These are phyloP conservation scores for Anhinga anhinga DNA, from an alignment of 2,113 vertebrate genomes.

Conservation along the genomic window DNA sequence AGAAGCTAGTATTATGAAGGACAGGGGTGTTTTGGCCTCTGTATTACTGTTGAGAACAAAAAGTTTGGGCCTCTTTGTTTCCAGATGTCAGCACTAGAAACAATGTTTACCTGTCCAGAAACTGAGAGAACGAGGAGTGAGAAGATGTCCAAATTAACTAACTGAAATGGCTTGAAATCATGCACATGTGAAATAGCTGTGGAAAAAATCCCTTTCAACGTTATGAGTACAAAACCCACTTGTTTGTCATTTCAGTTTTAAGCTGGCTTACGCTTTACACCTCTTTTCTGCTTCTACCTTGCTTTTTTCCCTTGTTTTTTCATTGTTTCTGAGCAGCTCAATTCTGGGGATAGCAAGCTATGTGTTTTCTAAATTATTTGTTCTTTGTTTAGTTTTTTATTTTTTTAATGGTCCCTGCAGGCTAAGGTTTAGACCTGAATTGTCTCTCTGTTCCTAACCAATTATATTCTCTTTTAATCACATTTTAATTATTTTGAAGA, in stretches of 20 bases:
- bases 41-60: neutral
- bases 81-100: neutral
- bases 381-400: neutral
- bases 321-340: neutral
- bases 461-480: neutral
- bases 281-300: neutral
- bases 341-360: neutral
- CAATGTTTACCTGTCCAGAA: neutral
- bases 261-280: neutral
- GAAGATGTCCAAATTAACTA: neutral
- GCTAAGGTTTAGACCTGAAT: neutral
- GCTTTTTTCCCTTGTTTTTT: neutral
- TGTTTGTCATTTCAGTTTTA: neutral
- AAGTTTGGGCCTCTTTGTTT: neutral
- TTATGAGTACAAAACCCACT: accelerated
- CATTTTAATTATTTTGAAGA: neutral
- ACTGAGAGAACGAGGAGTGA: neutral
- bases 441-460: neutral
- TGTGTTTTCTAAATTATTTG: neutral
- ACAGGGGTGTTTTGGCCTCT: neutral
- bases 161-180: neutral
- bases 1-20: neutral
- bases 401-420: neutral
- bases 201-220: neutral
- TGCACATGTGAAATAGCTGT: neutral